Percentiles rank a stretch among this genome's conserved stretches.
Evolutionary conservation across 2,113 vertebrate species (phyloP).

Genomic region (Scytalopus superciliaris): DNA sequence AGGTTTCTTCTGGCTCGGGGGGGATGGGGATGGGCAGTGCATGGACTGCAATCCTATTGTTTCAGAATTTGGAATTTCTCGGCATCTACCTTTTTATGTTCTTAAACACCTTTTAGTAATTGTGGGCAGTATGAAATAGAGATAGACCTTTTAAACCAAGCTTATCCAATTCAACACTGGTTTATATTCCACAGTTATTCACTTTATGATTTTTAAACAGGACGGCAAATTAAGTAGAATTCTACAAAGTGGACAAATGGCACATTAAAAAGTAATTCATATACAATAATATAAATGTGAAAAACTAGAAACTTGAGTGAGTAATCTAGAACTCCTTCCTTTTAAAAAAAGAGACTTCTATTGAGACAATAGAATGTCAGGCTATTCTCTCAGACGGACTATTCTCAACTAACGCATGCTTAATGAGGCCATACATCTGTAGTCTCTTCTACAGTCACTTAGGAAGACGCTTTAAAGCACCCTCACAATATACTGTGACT

Average conservation of each 20-base stretch:
- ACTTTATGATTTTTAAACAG: slow-evolving; percentile 14
- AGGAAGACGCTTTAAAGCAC: not conserved
- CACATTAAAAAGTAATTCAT: slow-evolving; percentile 1
- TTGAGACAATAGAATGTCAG: not conserved
- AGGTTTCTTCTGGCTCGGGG: not conserved
- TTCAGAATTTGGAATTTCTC: not conserved
- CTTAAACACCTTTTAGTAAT: not conserved
- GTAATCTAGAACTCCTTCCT: slow-evolving; percentile 21
- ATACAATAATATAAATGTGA: not conserved
- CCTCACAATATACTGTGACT: not conserved
- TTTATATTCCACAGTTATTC: slow-evolving; percentile 16
- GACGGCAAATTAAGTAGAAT: slow-evolving; percentile 7
- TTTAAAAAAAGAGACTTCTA: not conserved
- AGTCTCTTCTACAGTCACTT: not conserved
- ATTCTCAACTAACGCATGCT: not conserved
- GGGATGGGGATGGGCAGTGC: not conserved
- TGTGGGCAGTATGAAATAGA: not conserved
- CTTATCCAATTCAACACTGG: not conserved
- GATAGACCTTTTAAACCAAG: not conserved
- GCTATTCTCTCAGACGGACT: not conserved
- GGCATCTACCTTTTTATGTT: not conserved
- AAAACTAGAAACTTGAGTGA: not conserved
- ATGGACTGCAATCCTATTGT: not conserved
- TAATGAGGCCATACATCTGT: not conserved
- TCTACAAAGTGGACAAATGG: slow-evolving; percentile 16